A percentile compares a stretch with the other conserved stretches of the same genome.
Evolutionary conservation across 1,140 invertebrate genomes (phyloP).

Genomic region (Odontomachus brunneus): DNA sequence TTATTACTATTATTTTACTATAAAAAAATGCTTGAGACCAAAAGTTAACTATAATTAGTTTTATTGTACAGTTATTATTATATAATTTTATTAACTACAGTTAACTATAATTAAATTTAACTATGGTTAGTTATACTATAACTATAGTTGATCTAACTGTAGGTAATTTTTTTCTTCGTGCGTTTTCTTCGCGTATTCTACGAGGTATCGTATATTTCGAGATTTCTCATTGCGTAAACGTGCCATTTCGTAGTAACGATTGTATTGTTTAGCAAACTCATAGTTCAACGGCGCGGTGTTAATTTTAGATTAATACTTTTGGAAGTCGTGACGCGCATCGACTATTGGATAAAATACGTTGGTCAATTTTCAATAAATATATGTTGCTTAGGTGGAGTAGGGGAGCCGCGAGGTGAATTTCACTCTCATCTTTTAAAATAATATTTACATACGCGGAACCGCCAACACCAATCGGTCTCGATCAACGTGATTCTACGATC

Average conservation of each 20-base stretch:
- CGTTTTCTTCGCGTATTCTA: too few relatives aligned
- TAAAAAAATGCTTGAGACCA: too few relatives aligned
- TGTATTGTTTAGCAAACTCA: too few relatives aligned
- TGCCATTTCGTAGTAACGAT: too few relatives aligned
- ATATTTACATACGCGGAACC: constrained; percentile 27
- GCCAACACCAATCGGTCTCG: constrained; percentile 2
- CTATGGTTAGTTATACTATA: too few relatives aligned
- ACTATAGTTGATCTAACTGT: too few relatives aligned
- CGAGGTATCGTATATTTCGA: background rate
- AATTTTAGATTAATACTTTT: constrained; percentile 5
- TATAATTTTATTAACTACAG: too few relatives aligned
- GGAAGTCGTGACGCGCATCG: background rate
- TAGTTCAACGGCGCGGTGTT: background rate
- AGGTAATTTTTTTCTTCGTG: too few relatives aligned
- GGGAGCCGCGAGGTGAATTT: background rate
- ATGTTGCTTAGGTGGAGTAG: background rate
- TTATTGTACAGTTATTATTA: too few relatives aligned
- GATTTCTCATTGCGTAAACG: background rate
- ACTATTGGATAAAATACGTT: constrained; percentile 7
- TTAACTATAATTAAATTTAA: too few relatives aligned
- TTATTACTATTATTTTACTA: too few relatives aligned
- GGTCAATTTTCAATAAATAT: constrained; percentile 31
- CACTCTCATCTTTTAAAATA: constrained; percentile 29
- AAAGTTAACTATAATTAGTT: too few relatives aligned
- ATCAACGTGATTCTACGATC: constrained; percentile 5